Conservation (phyloP, 2,113 vertebrate genomes). For the Noturus placidus region DNA sequence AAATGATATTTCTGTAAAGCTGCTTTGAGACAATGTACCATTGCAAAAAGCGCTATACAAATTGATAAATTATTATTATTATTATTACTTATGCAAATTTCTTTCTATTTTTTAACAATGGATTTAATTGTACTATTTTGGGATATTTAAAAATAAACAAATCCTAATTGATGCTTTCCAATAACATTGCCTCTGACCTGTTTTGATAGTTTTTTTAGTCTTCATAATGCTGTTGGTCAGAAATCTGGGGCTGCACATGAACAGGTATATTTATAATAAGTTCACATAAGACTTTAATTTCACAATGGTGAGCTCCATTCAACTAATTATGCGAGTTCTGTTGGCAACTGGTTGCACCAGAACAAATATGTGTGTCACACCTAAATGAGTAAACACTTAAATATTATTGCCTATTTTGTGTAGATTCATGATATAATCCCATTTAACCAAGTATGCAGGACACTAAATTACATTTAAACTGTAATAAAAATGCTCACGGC, state of each 20-base stretch:
- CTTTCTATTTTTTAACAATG: background rate
- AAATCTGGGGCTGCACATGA: background rate
- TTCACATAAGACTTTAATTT: background rate
- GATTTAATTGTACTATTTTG: background rate
- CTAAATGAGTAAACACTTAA: background rate
- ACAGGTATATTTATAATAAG: background rate
- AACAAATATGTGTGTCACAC: background rate
- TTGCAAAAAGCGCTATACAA: too few species aligned
- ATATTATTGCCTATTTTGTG: background rate
- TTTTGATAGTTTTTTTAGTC: background rate
- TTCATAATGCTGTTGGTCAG: background rate
- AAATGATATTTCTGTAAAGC: too few species aligned
- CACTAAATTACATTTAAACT: background rate
- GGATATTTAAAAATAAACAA: background rate
- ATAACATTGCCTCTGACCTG: background rate
- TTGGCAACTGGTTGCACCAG: background rate
- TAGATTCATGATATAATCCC: too few species aligned
- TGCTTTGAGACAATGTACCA: too few species aligned
- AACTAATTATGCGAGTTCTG: background rate
- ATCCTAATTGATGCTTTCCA: background rate
- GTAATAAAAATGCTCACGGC: background rate
- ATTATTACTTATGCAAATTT: background rate
- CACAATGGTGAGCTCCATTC: background rate
- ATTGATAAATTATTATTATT: too few species aligned
- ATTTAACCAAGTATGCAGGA: background rate